Evolutionary conservation across 1,140 invertebrate species (phyloP), one percentile per base, ranked within the genome.

Genomic region (Sitobion miscanthi): DNA sequence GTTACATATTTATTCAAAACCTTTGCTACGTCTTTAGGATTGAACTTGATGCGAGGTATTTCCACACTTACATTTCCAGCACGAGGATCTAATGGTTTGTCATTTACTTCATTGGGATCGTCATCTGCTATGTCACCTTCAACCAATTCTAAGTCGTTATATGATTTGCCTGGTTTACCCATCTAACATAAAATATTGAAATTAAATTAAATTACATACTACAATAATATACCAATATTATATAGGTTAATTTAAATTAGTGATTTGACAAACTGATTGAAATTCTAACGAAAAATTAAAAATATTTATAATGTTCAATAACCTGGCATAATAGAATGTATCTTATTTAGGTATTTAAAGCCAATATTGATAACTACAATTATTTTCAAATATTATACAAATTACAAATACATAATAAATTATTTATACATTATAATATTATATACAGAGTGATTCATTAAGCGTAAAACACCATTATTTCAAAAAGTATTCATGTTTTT

Each of bases 31-130:
- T 95, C 94, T 69, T 95, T 94, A 3, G 96, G 95, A 94, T 97
- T 96, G 52, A 98, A 96, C 47, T 96, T 96, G 85, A 98, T 95
- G 94, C 97, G 96, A 0, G 96, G 96, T 94, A 98, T 96, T 87
- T 96, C 95, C 2, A 98, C 97, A 95, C 97, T 96, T 2, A 98
- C 97, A 94, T 96, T 96, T 21, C 98, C 98, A 49, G 97, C 97
- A 91, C 98, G 95, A 42, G 97, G 97, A 96, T 98, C 98, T 52
- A 97, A 95, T 4, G 95, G 94, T 94, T 94, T 95, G 86, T 94
- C 94, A 94, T 94, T 93, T 94, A 94, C 92, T 88, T 94, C 94
- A 86, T 94, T 93, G 23, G 94, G 94, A 14, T 94, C 94, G 52
- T 95, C 94, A 91, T 95, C 94, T 62, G 91, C 94, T 38, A 94